These are phyloP conservation scores for Strix occidentalis DNA, from an alignment of 2,797 vertebrate genomes.

Conservation along the genomic window DNA sequence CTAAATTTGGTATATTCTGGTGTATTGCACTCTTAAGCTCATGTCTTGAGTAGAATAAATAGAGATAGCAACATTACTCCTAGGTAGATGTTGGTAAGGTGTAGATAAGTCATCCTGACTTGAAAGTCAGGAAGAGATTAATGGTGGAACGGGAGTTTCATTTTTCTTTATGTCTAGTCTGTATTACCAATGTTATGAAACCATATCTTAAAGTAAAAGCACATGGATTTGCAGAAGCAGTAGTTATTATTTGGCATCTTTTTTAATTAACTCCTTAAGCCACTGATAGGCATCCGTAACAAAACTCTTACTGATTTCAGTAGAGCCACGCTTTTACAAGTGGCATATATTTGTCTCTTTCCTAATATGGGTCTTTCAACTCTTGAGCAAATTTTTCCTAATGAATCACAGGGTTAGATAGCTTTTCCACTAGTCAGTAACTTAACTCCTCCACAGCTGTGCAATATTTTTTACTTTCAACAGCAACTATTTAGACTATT, in stretches of 20 bases:
- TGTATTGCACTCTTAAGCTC: not conserved
- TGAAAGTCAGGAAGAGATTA: not conserved
- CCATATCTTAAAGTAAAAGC: not conserved
- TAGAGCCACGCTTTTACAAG: slow-evolving; percentile 8
- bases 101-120: not conserved
- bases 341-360: slow-evolving; percentile 32
- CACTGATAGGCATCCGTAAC: not conserved
- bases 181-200: not conserved
- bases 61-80: not conserved
- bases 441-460: slow-evolving; percentile 56
- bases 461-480: slow-evolving; percentile 26
- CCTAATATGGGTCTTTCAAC: slow-evolving; percentile 52
- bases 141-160: not conserved
- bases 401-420: slow-evolving; percentile 58
- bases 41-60: not conserved
- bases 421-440: slow-evolving; percentile 49
- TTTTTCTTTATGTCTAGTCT: not conserved
- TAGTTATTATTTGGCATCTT: not conserved
- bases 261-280: not conserved
- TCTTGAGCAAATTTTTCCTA: slow-evolving; percentile 64
- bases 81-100: not conserved
- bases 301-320: slow-evolving; percentile 20
- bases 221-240: not conserved
- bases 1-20: not conserved
- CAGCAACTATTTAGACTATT: not conserved